phyloP scores from a whole-genome alignment of 1,140 invertebrate genomes.

The Grapholita molesta region DNA sequence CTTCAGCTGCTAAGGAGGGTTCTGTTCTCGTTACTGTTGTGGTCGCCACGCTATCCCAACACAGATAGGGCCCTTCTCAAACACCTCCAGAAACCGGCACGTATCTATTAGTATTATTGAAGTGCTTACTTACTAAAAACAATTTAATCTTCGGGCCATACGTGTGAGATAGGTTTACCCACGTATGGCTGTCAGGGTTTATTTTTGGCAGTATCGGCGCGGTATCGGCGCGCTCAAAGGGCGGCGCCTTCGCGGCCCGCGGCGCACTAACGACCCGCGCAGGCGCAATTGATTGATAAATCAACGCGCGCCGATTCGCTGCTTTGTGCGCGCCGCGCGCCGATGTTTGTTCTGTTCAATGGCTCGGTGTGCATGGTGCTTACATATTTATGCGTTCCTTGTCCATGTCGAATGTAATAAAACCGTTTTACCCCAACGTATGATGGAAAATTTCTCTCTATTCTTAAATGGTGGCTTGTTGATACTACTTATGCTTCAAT shows the following conservation, averaged over 20 bases:
- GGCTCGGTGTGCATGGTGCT: background rate
- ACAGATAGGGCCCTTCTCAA: too few species aligned
- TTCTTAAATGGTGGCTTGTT: too few species aligned
- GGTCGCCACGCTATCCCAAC: too few species aligned
- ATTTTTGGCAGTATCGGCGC: slow-evolving; percentile 8
- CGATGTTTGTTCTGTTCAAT: background rate
- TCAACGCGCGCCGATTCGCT: slow-evolving; percentile 34
- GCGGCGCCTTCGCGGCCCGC: slow-evolving; percentile 28
- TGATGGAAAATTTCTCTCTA: too few species aligned
- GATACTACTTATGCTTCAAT: too few species aligned
- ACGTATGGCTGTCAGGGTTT: background rate
- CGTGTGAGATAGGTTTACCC: background rate
- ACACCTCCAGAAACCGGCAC: too few species aligned
- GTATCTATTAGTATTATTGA: too few species aligned
- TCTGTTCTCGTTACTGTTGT: too few species aligned
- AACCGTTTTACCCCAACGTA: too few species aligned
- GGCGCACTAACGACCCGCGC: slow-evolving; percentile 44
- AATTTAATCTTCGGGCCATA: background rate
- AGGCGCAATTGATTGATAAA: slow-evolving; percentile 58
- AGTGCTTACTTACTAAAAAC: too few species aligned
- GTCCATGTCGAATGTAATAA: background rate
- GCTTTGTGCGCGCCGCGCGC: slow-evolving; percentile 30
- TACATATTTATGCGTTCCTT: background rate
- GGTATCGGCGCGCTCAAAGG: slow-evolving; percentile 21
- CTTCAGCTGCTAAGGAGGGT: too few species aligned